Evolutionary conservation across 2,888 invertebrate genomes (phyloP).

Genomic region (Carpatolechia fugitivella): DNA sequence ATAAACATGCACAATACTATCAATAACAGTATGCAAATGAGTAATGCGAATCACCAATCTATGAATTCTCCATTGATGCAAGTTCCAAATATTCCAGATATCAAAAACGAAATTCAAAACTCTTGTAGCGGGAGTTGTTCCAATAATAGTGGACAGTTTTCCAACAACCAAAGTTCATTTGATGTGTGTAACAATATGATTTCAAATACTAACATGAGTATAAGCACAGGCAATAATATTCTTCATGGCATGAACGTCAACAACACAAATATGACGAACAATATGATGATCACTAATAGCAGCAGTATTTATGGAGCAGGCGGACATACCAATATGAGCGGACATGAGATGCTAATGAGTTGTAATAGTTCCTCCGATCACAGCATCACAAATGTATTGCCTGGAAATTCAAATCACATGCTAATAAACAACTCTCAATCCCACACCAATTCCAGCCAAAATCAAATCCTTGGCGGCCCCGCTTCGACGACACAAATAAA

Average conservation of each 20-base stretch:
- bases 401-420: conserved; percentile 60
- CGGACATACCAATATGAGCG: conserved; percentile 52
- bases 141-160: conserved; percentile 56
- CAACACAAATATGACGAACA: conserved; percentile 57
- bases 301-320: conserved; percentile 54
- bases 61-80: conserved; percentile 68
- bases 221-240: conserved; percentile 53
- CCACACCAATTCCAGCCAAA: conserved; percentile 54
- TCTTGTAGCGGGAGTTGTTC: conserved; percentile 69
- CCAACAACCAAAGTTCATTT: conserved; percentile 59
- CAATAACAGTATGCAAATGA: conserved; percentile 63
- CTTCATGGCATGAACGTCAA: conserved; percentile 65
- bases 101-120: conserved; percentile 70
- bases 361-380: conserved; percentile 65
- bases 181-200: conserved; percentile 67
- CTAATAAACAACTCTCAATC: conserved; percentile 64
- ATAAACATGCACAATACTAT: conserved; percentile 66
- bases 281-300: conserved; percentile 62
- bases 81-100: conserved; percentile 68
- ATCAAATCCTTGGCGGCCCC: conserved; percentile 55
- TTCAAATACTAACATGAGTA: conserved; percentile 52
- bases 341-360: conserved; percentile 68
- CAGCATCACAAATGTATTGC: conserved; percentile 57
- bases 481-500: conserved; percentile 60
- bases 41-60: conserved; percentile 58